Evolutionary conservation across 2,797 vertebrate species (phyloP).

Genomic region (Lagocephalus sceleratus): DNA sequence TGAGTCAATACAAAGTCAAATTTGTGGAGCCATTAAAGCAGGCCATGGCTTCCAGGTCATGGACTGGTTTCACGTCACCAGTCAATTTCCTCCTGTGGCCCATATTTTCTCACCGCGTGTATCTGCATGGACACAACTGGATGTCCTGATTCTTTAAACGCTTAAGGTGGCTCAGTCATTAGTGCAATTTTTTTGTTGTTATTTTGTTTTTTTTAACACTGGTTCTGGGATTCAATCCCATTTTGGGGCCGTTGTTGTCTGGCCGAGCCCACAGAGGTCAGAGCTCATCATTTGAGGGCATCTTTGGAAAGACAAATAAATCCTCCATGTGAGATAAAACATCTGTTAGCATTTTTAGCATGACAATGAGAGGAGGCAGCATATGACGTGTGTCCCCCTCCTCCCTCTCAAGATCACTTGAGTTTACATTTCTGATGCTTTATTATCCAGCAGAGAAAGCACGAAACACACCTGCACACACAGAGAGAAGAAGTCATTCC

Average conservation of each 20-base stretch:
- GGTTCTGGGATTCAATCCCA: too few relatives aligned
- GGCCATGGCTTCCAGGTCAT: slow-evolving; percentile 29
- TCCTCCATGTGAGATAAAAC: too few relatives aligned
- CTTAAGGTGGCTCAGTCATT: not conserved
- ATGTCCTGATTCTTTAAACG: not conserved
- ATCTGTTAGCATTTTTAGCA: too few relatives aligned
- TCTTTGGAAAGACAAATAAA: too few relatives aligned
- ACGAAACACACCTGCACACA: slow-evolving; percentile 5
- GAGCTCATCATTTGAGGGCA: too few relatives aligned
- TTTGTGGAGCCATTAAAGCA: slow-evolving; percentile 25
- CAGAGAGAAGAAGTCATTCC: slow-evolving; percentile 36
- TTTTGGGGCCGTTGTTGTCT: too few relatives aligned
- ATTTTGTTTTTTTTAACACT: not conserved
- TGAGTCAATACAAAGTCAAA: slow-evolving; percentile 33
- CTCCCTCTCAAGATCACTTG: slow-evolving; percentile 13
- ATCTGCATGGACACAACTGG: not conserved
- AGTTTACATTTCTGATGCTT: slow-evolving; percentile 4
- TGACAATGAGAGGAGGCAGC: too few relatives aligned
- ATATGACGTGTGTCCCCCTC: slow-evolving; percentile 9
- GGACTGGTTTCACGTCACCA: slow-evolving; percentile 6
- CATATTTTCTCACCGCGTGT: slow-evolving; percentile 4
- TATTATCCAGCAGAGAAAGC: too few relatives aligned
- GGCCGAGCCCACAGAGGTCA: too few relatives aligned
- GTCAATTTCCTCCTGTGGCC: slow-evolving; percentile 3
- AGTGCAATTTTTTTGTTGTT: too few relatives aligned